Percentiles rank a stretch among this genome's conserved stretches.
Conservation (phyloP, 2,797 vertebrate species). For the Phaenicophaeus curvirostris region DNA sequence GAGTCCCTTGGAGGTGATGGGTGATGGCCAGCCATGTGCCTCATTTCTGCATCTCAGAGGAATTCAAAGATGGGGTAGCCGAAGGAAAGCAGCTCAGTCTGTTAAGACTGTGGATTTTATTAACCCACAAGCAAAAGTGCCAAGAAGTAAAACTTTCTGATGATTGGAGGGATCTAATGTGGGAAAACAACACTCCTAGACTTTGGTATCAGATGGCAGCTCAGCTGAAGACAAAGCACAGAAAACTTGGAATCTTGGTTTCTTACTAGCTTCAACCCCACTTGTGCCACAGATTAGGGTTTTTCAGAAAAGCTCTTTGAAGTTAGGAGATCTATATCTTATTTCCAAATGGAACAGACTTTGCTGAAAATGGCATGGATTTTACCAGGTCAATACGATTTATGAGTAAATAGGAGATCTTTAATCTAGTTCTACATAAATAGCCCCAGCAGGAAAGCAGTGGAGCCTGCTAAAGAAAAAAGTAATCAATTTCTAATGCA, state of each 20-base stretch:
- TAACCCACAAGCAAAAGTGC: not conserved
- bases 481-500: slow-evolving; percentile 52
- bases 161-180: fast-evolving
- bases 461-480: not conserved
- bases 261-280: not conserved
- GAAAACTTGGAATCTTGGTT: not conserved
- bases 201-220: not conserved
- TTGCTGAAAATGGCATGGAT: not conserved
- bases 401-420: not conserved
- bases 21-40: not conserved
- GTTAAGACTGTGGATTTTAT: not conserved
- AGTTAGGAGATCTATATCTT: not conserved
- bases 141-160: not conserved
- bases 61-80: not conserved
- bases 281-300: not conserved
- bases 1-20: not conserved
- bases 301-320: slow-evolving; percentile 6
- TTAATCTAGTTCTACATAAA: slow-evolving; percentile 22
- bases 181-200: not conserved
- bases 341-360: slow-evolving; percentile 30
- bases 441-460: not conserved
- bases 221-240: not conserved
- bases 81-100: not conserved
- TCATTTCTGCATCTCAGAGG: not conserved
- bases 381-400: slow-evolving; percentile 47